These are phyloP conservation scores for Megathymus violae DNA, from an alignment of 1,140 invertebrate species.

Conservation along the genomic window DNA sequence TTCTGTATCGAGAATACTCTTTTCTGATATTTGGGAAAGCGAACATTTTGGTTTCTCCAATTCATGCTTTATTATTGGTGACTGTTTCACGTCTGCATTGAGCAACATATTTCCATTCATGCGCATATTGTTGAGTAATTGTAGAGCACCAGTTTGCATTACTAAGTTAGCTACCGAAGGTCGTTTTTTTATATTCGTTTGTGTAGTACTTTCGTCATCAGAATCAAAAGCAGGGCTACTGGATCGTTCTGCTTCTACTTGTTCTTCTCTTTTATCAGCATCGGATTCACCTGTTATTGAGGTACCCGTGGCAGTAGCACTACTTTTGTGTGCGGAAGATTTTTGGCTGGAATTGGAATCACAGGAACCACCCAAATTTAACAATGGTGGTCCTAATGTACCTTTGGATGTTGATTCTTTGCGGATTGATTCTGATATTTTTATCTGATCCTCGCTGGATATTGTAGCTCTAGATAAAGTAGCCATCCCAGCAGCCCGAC, in stretches of 20 bases:
- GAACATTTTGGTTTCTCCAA: slow-evolving; percentile 80
- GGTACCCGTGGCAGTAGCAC: slow-evolving; percentile 84
- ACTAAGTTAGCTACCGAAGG: slow-evolving; percentile 87
- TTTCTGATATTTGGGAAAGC: slow-evolving; percentile 88
- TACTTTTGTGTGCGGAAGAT: slow-evolving; percentile 85
- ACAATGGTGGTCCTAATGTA: slow-evolving; percentile 72
- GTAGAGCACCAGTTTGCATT: slow-evolving; percentile 85
- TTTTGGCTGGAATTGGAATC: slow-evolving; percentile 87
- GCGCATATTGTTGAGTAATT: slow-evolving; percentile 84
- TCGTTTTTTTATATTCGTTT: slow-evolving; percentile 83
- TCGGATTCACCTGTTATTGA: slow-evolving; percentile 83
- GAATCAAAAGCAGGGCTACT: slow-evolving; percentile 98
- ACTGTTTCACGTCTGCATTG: slow-evolving; percentile 69
- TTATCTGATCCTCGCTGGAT: slow-evolving; percentile 89
- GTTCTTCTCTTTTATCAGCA: slow-evolving; percentile 80
- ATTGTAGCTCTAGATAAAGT: slow-evolving; percentile 91
- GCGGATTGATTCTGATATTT: slow-evolving; percentile 66
- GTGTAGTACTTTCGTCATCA: slow-evolving; percentile 91
- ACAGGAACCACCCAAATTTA: slow-evolving; percentile 74
- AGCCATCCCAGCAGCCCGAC: slow-evolving; percentile 91
- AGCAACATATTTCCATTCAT: slow-evolving; percentile 84
- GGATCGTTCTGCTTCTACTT: slow-evolving; percentile 94
- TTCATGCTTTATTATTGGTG: slow-evolving; percentile 63
- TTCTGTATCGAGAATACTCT: slow-evolving; percentile 85
- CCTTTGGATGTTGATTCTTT: slow-evolving; percentile 75